phyloP scores from a whole-genome alignment of 2,888 invertebrate species.

The Geophilus truncorum region DNA sequence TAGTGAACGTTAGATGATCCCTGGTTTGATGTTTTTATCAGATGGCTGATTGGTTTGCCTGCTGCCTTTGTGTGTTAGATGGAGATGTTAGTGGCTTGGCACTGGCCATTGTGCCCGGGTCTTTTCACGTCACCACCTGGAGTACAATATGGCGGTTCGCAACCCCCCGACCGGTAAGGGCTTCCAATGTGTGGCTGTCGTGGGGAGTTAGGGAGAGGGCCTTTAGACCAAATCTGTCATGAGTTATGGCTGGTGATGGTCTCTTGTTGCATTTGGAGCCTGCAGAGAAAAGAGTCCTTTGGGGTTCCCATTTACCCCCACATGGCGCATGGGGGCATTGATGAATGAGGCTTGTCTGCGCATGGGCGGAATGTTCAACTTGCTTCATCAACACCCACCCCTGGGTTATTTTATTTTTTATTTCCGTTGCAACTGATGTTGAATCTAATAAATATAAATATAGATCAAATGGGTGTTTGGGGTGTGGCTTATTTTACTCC shows the following conservation, averaged over 20 bases:
- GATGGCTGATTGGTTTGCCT: slow-evolving; percentile 1
- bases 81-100: slow-evolving; percentile 14
- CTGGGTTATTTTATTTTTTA: no score
- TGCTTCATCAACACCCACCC: not conserved
- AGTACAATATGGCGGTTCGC: slow-evolving; percentile 11
- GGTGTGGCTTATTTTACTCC: no score
- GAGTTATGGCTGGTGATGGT: slow-evolving; percentile 10
- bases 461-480: no score
- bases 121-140: slow-evolving; percentile 10
- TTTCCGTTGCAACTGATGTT: no score
- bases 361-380: not conserved
- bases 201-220: not conserved
- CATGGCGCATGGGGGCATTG: slow-evolving; percentile 4
- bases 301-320: slow-evolving; percentile 14
- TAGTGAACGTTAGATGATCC: not conserved
- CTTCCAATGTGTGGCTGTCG: not conserved
- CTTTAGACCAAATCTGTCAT: slow-evolving; percentile 11
- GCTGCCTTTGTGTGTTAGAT: not conserved
- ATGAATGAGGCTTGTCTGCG: not conserved
- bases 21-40: not conserved
- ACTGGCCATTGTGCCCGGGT: not conserved
- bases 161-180: not conserved
- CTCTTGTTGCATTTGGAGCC: not conserved
- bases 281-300: not conserved
- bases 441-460: no score